Evolutionary conservation across 1,140 invertebrate genomes (phyloP), one percentile per base, ranked within the genome.

Genomic region (Diorhabda carinulata): DNA sequence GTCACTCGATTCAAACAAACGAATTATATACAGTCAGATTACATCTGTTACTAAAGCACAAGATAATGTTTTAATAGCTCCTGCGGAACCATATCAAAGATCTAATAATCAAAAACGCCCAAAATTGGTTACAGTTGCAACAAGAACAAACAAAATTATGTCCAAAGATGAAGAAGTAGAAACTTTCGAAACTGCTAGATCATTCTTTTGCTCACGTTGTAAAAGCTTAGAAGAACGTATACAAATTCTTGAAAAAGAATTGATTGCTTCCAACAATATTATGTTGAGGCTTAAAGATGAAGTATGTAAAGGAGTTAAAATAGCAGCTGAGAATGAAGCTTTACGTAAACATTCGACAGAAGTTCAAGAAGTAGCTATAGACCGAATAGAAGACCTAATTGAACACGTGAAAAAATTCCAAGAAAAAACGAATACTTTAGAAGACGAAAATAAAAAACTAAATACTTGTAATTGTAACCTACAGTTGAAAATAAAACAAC

Each of bases 291-390:
- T 70, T 61, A 62, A 66, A 63, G 67, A 74, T 42, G 56, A 68
- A 43, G 5, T 70, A 7, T 41, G 58, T 62, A 58, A 25, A 0
- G 57, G 40, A 52, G 72, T 69, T 6, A 70, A 61, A 45, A 5
- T 73, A 41, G 47, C 10, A 2, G 69, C 67, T 2, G 78, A 79
- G 69, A 79, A 78, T 62, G 59, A 57, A 9, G 69, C 73, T n/a
- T 65, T 79, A 44, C 66, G 71, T 45, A 71, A 70, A 66, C 66
- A 77, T 62, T 75, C 75, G 2, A 61, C 66, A 5, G 75, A 79
- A 70, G 70, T 77, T 2, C 78, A 79, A 70, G 70, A 76, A 25
- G 65, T 72, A 8, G 76, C 78, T 9, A 79, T 76, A 68, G 69
- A 73, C 44, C 73, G 78, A 71, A 73, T 78, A 43, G 70, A 75